Percentiles rank a stretch among this genome's conserved stretches.
Evolutionary conservation across 2,888 invertebrate species (phyloP).

Genomic region (Clostera curtula): DNA sequence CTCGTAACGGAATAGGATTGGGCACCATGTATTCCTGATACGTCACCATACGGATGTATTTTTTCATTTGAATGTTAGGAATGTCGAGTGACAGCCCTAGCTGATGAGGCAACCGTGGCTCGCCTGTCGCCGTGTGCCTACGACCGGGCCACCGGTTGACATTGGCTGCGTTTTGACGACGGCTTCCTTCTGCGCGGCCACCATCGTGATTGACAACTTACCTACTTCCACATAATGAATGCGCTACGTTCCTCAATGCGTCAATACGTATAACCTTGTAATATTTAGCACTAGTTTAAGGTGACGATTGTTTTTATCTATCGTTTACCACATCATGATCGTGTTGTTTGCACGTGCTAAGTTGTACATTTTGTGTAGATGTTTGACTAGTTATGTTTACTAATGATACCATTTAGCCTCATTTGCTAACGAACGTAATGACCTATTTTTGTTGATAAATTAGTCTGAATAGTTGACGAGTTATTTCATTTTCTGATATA

Average conservation of each 20-base stretch:
- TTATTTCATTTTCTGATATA: no score
- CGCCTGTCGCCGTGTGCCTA: not conserved
- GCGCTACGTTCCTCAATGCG: slow-evolving; percentile 24
- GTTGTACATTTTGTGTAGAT: slow-evolving; percentile 8
- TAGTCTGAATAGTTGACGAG: slow-evolving; percentile 1
- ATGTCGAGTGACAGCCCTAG: no score
- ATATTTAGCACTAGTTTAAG: slow-evolving; percentile 25
- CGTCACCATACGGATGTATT: no score
- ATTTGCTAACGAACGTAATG: slow-evolving; percentile 23
- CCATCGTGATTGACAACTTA: slow-evolving; percentile 41
- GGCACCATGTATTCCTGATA: no score
- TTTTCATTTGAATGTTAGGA: no score
- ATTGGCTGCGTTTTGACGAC: slow-evolving; percentile 44
- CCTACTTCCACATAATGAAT: slow-evolving; percentile 23
- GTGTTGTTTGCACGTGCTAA: slow-evolving; percentile 4
- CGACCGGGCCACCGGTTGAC: slow-evolving; percentile 37
- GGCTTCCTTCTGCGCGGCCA: slow-evolving; percentile 43
- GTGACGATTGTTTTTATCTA: slow-evolving; percentile 22
- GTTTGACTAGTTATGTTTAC: slow-evolving; percentile 11
- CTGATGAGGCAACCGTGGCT: no score
- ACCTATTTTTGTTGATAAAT: slow-evolving; percentile 14
- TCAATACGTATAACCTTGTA: slow-evolving; percentile 19
- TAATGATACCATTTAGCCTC: slow-evolving; percentile 31
- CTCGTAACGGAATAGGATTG: no score
- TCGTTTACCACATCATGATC: slow-evolving; percentile 5